phyloP scores from a whole-genome alignment of 2,797 vertebrate genomes.

The Potorous gilbertii region DNA sequence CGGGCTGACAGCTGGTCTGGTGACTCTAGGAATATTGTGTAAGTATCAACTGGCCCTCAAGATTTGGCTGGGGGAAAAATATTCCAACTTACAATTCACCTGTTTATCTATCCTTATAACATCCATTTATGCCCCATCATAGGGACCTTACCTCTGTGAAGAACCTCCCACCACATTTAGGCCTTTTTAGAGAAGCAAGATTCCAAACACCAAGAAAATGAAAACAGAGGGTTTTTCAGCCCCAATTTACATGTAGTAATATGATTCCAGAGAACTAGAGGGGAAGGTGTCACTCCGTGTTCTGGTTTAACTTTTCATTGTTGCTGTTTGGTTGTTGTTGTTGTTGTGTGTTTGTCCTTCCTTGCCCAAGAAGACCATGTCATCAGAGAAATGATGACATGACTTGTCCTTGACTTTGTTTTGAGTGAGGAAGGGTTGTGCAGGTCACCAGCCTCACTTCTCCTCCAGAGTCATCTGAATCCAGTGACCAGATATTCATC shows the following conservation, averaged over 20 bases:
- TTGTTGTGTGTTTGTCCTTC: no score
- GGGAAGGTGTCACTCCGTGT: background rate
- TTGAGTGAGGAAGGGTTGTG: no score
- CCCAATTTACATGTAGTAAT: background rate
- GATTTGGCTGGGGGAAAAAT: background rate
- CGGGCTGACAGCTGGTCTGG: constrained; percentile 67
- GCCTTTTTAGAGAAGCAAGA: background rate
- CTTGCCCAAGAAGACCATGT: no score
- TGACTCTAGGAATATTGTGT: constrained; percentile 71
- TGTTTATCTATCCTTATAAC: background rate
- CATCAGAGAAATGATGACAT: no score
- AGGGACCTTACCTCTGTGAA: background rate
- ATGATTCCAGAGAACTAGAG: background rate
- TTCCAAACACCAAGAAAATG: background rate
- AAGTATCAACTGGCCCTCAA: constrained; percentile 67
- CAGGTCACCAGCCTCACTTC: no score
- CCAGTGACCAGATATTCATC: no score
- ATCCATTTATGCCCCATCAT: background rate
- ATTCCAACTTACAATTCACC: background rate
- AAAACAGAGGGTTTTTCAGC: background rate
- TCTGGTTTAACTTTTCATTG: background rate
- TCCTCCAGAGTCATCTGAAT: no score
- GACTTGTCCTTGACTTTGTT: no score
- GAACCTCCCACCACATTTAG: background rate
- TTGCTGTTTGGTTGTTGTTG: background rate